These are phyloP conservation scores for Sorex fumeus DNA, from an alignment of 2,113 vertebrate genomes.

Conservation along the genomic window DNA sequence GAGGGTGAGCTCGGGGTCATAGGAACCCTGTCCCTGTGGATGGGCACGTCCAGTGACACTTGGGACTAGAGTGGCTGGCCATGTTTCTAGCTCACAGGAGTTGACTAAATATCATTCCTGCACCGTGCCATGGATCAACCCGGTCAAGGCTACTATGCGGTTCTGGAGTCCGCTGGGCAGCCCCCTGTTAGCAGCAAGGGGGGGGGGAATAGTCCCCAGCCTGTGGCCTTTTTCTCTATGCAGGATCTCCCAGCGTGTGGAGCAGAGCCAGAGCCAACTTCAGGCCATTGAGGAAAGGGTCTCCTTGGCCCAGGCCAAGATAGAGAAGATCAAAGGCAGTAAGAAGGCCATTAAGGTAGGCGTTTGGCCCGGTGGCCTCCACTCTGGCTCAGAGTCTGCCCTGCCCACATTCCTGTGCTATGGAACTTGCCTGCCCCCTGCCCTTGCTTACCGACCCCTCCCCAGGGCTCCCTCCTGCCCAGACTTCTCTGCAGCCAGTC, in stretches of 20 bases:
- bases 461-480: too few relatives aligned
- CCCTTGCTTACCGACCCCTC: too few relatives aligned
- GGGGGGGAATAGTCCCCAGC: background rate
- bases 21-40: too few relatives aligned
- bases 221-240: background rate
- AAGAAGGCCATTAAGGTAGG: conserved; percentile 98
- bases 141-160: background rate
- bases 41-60: too few relatives aligned
- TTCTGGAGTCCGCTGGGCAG: background rate
- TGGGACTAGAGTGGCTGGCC: too few relatives aligned
- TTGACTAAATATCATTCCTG: background rate
- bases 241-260: conserved; percentile 96
- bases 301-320: conserved; percentile 95
- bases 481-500: too few relatives aligned
- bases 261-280: too few relatives aligned
- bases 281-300: conserved; percentile 93
- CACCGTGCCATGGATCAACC: background rate
- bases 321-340: conserved; percentile 98
- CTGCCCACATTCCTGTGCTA: too few relatives aligned
- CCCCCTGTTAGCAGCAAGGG: background rate
- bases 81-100: too few relatives aligned
- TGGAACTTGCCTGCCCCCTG: too few relatives aligned
- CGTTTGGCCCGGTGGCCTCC: background rate
- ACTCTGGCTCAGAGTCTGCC: background rate
- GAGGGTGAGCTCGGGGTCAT: too few relatives aligned